phyloP scores from a whole-genome alignment of 2,888 invertebrate genomes.

The Crioceris asparagi region DNA sequence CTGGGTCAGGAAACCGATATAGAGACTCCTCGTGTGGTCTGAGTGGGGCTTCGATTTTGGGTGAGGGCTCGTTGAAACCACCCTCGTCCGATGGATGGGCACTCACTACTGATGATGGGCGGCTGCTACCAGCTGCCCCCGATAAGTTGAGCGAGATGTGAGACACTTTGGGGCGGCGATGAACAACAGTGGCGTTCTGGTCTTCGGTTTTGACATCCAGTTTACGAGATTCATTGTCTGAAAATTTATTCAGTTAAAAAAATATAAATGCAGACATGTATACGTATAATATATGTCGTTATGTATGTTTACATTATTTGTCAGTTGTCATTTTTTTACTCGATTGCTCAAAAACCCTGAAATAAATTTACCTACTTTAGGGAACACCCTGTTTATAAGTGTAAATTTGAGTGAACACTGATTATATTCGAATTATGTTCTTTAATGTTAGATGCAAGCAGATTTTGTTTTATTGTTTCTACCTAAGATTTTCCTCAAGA shows the following conservation, averaged over 20 bases:
- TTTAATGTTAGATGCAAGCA: no score
- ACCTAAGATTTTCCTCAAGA: no score
- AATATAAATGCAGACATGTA: not conserved
- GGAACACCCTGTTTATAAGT: no score
- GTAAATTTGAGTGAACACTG: no score
- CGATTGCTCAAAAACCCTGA: no score
- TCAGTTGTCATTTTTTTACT: no score
- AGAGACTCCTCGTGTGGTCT: slow-evolving; percentile 31
- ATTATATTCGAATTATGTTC: no score
- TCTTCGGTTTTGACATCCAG: slow-evolving; percentile 31
- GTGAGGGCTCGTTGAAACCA: slow-evolving; percentile 61
- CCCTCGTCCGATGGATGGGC: slow-evolving; percentile 36
- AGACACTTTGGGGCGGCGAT: slow-evolving; percentile 47
- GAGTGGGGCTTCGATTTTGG: slow-evolving; percentile 51
- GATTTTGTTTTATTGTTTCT: no score
- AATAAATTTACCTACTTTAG: no score
- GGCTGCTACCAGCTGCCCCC: slow-evolving; percentile 51
- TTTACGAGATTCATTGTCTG: slow-evolving; percentile 21
- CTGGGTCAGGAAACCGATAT: slow-evolving; percentile 30
- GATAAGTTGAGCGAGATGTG: slow-evolving; percentile 53
- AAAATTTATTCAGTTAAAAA: not conserved
- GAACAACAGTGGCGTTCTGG: slow-evolving; percentile 19
- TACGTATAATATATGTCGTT: no score
- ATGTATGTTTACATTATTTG: no score
- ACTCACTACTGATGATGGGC: slow-evolving; percentile 58